A percentile compares a stretch with the other conserved stretches of the same genome.
Conservation (phyloP, 2,113 vertebrate genomes). For the Dipodomys merriami region DNA sequence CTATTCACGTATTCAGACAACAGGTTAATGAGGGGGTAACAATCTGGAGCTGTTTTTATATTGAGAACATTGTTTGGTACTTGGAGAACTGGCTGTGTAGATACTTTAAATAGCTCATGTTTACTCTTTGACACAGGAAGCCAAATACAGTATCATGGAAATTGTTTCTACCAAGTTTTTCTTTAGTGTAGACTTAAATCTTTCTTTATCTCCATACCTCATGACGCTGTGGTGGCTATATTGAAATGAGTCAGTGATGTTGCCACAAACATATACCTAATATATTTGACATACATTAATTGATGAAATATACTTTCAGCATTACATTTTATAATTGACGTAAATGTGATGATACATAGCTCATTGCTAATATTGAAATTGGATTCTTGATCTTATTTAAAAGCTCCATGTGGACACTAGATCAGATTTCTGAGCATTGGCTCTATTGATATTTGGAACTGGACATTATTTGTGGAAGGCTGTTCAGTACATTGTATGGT, state of each 20-base stretch:
- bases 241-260: not conserved
- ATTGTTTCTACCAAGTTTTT: conserved; percentile 59
- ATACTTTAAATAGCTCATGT: conserved; percentile 47
- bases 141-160: conserved; percentile 5
- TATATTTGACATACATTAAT: not conserved
- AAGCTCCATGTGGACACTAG: not conserved
- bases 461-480: not conserved
- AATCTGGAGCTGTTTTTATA: conserved; percentile 38
- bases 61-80: conserved; percentile 1
- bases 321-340: conserved; percentile 29
- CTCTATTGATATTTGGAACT: conserved; percentile 4
- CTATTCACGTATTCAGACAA: conserved; percentile 27
- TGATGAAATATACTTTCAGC: not conserved
- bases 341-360: not conserved
- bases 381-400: not conserved
- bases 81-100: conserved; percentile 46
- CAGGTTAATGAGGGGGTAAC: not conserved
- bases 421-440: not conserved
- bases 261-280: not conserved
- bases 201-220: not conserved
- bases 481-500: not conserved
- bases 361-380: not conserved
- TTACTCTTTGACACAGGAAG: conserved; percentile 47
- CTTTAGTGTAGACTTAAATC: not conserved
- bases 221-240: too few relatives aligned